These are phyloP conservation scores for Linurgus olivaceus DNA, from an alignment of 2,797 vertebrate genomes.

Conservation along the genomic window DNA sequence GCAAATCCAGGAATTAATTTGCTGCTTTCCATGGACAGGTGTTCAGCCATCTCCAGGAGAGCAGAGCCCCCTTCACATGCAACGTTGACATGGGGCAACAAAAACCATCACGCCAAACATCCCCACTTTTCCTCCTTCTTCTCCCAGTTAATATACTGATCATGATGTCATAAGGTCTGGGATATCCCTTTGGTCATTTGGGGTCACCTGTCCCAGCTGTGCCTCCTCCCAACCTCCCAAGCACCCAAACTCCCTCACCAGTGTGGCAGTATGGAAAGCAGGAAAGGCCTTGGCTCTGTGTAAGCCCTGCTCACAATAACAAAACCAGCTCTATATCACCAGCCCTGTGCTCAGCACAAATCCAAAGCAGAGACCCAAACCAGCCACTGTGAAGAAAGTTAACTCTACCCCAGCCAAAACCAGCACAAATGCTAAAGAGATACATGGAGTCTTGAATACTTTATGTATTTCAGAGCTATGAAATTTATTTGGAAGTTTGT, in stretches of 20 bases:
- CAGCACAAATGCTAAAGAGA: neutral
- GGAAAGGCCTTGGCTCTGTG: neutral
- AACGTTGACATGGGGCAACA: neutral
- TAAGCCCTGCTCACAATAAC: neutral
- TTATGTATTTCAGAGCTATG: neutral
- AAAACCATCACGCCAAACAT: neutral
- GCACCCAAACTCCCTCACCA: accelerated
- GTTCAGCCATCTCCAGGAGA: neutral
- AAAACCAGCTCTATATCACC: neutral
- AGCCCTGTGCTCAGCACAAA: neutral
- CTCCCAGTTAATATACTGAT: accelerated
- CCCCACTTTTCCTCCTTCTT: neutral
- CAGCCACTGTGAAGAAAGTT: neutral
- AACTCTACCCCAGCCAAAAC: neutral
- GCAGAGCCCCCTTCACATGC: no score
- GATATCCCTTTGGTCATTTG: neutral
- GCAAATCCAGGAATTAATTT: neutral
- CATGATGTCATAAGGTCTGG: neutral
- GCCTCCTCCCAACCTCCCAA: neutral
- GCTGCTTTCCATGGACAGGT: neutral
- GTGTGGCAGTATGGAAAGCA: accelerated
- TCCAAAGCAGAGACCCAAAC: neutral
- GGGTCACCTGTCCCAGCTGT: neutral
- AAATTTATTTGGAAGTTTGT: neutral
- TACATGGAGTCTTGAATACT: neutral